Conservation (phyloP, 2,797 vertebrate species). For the Pangasius mekongensis region DNA sequence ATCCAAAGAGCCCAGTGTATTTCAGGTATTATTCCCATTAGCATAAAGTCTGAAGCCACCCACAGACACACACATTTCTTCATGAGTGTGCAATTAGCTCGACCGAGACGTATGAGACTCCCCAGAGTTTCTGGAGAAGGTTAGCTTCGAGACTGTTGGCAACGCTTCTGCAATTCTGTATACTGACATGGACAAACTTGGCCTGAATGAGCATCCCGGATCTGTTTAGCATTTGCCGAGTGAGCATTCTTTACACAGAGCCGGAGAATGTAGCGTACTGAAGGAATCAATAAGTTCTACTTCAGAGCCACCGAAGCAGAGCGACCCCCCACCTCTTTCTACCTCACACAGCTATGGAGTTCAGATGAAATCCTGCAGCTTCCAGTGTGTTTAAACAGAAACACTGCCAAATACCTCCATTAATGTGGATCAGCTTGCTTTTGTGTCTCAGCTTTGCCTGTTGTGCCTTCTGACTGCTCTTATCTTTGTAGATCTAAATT, state of each 20-base stretch:
- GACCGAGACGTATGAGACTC: conserved; percentile 7
- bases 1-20: background rate
- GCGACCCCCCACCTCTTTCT: conserved; percentile 33
- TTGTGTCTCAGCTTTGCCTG: conserved; percentile 21
- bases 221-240: conserved; percentile 32
- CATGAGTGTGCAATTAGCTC: conserved; percentile 16
- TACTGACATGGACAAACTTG: conserved; percentile 32
- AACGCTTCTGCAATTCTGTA: conserved; percentile 24
- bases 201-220: conserved; percentile 14
- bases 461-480: conserved; percentile 6
- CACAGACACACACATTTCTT: conserved; percentile 2
- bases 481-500: conserved; percentile 5
- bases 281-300: conserved; percentile 37
- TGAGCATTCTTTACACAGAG: conserved; percentile 17
- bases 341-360: conserved; percentile 32
- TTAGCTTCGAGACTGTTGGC: conserved; percentile 27
- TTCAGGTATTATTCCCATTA: conserved; percentile 12
- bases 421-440: conserved; percentile 40
- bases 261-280: conserved; percentile 14
- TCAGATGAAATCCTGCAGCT: conserved; percentile 35
- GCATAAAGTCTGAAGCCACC: conserved; percentile 10
- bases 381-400: conserved; percentile 42
- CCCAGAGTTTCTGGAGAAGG: conserved; percentile 25
- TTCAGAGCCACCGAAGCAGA: conserved; percentile 28
- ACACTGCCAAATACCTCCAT: conserved; percentile 36